Conservation (phyloP, 2,797 vertebrate species). For the Ispidina picta region DNA sequence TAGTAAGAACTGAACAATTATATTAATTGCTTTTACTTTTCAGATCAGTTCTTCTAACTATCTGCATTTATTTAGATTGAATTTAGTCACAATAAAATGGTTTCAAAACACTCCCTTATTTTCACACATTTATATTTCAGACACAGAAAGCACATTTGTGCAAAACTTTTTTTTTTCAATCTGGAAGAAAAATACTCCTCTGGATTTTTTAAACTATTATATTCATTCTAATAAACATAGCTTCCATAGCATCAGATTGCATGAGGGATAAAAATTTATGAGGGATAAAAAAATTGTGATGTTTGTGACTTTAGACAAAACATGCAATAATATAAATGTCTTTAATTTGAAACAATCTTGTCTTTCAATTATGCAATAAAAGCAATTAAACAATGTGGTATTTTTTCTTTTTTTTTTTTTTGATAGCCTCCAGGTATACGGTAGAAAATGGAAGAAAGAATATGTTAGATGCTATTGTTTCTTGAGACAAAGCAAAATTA, state of each 20-base stretch:
- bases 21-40: no score
- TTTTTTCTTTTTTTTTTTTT: not conserved
- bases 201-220: not conserved
- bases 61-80: not conserved
- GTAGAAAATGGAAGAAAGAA: not conserved
- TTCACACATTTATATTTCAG: not conserved
- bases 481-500: not conserved
- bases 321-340: fast-evolving
- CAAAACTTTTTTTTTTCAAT: not conserved
- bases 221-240: not conserved
- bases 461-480: not conserved
- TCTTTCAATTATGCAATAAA: not conserved
- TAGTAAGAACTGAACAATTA: no score
- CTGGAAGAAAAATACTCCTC: not conserved
- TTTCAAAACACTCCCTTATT: not conserved
- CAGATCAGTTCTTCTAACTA: no score
- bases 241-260: not conserved
- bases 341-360: not conserved
- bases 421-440: not conserved
- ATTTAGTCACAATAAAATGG: not conserved
- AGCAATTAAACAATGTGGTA: not conserved
- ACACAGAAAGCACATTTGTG: not conserved
- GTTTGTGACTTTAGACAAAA: not conserved
- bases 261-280: not conserved
- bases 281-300: not conserved